phyloP scores from a whole-genome alignment of 2,797 vertebrate species.

The Acestrorhynchus altus region DNA sequence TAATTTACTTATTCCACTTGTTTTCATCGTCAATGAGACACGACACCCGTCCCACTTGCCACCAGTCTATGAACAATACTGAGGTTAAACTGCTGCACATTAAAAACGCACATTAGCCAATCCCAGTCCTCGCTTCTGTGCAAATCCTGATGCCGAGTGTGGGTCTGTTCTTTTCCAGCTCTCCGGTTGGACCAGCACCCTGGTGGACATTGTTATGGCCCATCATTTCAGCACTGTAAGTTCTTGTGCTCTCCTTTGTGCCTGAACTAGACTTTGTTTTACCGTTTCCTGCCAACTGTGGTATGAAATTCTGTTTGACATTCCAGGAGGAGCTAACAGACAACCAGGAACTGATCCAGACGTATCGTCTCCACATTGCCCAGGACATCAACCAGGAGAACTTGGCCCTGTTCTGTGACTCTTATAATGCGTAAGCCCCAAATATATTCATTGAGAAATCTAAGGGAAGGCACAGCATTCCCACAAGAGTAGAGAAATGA shows the following conservation, averaged over 20 bases:
- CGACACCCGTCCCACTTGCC: no score
- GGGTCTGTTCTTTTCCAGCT: constrained; percentile 77
- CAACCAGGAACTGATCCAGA: constrained; percentile 95
- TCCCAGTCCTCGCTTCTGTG: not conserved
- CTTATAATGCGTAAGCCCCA: constrained; percentile 73
- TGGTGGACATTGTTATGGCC: constrained; percentile 92
- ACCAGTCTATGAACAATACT: no score
- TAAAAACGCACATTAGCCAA: no score
- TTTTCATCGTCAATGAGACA: no score
- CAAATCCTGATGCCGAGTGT: not conserved
- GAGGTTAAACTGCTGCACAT: no score
- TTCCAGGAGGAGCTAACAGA: constrained; percentile 93
- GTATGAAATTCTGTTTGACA: not conserved
- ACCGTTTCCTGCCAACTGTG: not conserved
- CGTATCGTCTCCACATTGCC: constrained; percentile 93
- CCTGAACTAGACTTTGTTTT: not conserved
- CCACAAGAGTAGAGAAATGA: no score
- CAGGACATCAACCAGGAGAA: constrained; percentile 99
- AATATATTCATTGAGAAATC: not conserved
- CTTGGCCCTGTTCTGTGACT: constrained; percentile 91
- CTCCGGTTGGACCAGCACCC: constrained; percentile 93
- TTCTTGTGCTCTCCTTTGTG: constrained; percentile 43
- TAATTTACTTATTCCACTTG: no score
- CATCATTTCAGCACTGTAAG: constrained; percentile 97
- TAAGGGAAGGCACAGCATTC: not conserved